Base-by-base conservation (phyloP, 92 coral and sea anemone species). In the Porites lobata region DNA sequence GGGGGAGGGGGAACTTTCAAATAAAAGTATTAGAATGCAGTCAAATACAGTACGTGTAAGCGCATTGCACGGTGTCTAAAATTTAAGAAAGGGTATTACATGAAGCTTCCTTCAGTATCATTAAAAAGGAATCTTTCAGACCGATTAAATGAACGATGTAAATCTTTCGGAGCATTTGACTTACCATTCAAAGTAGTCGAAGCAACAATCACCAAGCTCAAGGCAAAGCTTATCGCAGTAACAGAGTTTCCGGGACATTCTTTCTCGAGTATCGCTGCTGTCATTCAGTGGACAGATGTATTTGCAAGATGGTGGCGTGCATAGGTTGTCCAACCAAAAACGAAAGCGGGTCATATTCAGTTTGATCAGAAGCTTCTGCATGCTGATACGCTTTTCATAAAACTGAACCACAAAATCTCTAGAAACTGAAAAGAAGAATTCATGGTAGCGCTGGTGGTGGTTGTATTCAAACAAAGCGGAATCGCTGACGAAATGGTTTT, bases 151-250 rank as follows among this genome's bases (percentile, higher is more conserved):
- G 43, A 32, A 32, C 4, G 43, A 32, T 32, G 47, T 38, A 38
- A 38, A 38, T 38, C 5, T 21, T 11, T 17, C 22, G 6, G 52
- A 18, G n/a, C 64, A 3, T 18, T 18, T 75, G 6, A 18, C 70
- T 58, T 38, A 78, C 83, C 83, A 61, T 58, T 8, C 7, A 7
- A 61, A 78, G 72, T 62, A 78, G 57, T 78, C 83, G 24, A 1
- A 78, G 26, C 83, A 78, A 14, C 83, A 78, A 12, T 78, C 83
- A 26, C 83, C 83, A 4, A 78, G 69, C 72, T 61, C 70, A n/a
- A 58, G 7, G 43, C 83, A 78, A 9, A 58, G 56, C 13, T 32
- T 47, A 38, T 78, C 83, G 32, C 83, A 78, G 83, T 78, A 78
- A 62, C 83, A 78, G 3, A 15, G 19, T 72, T 58, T 61, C 19